A percentile compares a stretch with the other conserved stretches of the same genome.
Conservation (phyloP, 2,113 vertebrate species). For the zebrafish (Danio rerio) region GRCz12tu NC_133182.1:21125001-21125500, state of each 20-base stretch:
- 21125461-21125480: slow-evolving; percentile 62
- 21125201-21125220: slow-evolving; percentile 41
- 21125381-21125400: slow-evolving; percentile 76
- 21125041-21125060: no score
- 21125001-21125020: no score
- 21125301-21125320: slow-evolving; percentile 54
- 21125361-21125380: slow-evolving; percentile 57
- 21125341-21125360: slow-evolving; percentile 70
- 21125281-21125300: slow-evolving; percentile 53
- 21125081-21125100: background rate
- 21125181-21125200: slow-evolving; percentile 40
- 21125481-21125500: slow-evolving; percentile 52
- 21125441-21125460: slow-evolving; percentile 69
- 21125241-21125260: slow-evolving; percentile 35
- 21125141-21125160: slow-evolving; percentile 33
- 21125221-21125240: slow-evolving; percentile 41
- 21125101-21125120: slow-evolving; percentile 8
- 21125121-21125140: slow-evolving; percentile 29
- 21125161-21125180: slow-evolving; percentile 27
- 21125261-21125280: slow-evolving; percentile 18
- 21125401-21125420: slow-evolving; percentile 74
- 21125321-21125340: slow-evolving; percentile 47
- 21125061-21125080: background rate
- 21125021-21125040: no score
- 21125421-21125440: slow-evolving; percentile 77